Evolutionary conservation across 2,888 invertebrate species (phyloP).

Genomic region (Baccha elongata): DNA sequence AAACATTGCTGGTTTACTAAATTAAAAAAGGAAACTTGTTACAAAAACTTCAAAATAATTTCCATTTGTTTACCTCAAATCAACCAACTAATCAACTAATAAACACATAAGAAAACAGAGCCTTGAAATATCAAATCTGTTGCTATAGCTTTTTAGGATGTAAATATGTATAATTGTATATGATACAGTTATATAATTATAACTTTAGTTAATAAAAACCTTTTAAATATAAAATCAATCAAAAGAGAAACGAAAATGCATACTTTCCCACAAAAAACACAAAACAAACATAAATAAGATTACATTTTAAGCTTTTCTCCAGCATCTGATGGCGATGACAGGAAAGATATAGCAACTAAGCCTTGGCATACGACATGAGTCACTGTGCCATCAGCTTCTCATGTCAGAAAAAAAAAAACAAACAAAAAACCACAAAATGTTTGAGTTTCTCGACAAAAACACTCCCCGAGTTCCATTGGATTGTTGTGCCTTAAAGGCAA

Average conservation of each 20-base stretch:
- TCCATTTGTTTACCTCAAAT: too few species aligned
- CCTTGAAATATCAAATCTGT: too few species aligned
- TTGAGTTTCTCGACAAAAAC: conserved; percentile 52
- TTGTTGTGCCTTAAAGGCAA: conserved; percentile 37
- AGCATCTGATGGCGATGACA: conserved; percentile 36
- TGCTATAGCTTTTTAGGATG: too few species aligned
- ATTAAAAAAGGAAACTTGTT: too few species aligned
- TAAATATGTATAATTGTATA: too few species aligned
- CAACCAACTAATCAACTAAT: too few species aligned
- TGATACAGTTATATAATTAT: too few species aligned
- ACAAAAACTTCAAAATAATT: too few species aligned
- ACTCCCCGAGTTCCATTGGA: background rate
- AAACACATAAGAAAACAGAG: too few species aligned
- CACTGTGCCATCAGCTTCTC: conserved; percentile 53
- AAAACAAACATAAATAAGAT: conserved; percentile 5
- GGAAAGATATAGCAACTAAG: conserved; percentile 16
- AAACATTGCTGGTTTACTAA: too few species aligned
- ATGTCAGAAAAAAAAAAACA: conserved; percentile 7
- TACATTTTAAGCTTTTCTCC: background rate
- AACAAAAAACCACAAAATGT: background rate
- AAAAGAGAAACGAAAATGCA: conserved; percentile 3
- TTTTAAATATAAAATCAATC: background rate
- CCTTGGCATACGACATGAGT: conserved; percentile 66
- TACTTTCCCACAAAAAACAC: background rate
- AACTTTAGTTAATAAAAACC: too few species aligned